Evolutionary conservation across 53 echinoderm and acorn worm genomes (phyloP), one percentile per base, ranked within the genome.

Genomic region (Paelopatides confundens): DNA sequence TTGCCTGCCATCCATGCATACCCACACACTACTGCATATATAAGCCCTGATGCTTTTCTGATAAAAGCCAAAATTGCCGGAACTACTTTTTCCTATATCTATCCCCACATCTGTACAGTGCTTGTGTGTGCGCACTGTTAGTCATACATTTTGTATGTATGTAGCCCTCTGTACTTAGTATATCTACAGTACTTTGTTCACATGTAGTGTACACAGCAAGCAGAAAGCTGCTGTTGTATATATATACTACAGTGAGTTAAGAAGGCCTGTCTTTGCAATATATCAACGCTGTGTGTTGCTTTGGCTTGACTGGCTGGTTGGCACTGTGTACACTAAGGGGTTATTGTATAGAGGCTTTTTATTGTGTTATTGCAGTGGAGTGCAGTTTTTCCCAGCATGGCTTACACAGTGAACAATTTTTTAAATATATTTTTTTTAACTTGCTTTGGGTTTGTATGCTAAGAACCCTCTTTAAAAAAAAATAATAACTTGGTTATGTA

Each of bases 11-110:
- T 54, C 54, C 23, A 54, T 54, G 39, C 74, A 46, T 46, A 74
- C 46, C 31, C 37, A 74, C 71, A 71, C 35, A 34, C 35, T 70
- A 39, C 40, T 74, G 74, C 74, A 74, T n/a, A n/a, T n/a, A n/a
- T 40, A 74, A 74, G 40, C 74, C n/a, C 27, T 46, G 46, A 46
- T 74, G 74, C 74, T 74, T 74, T 58, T n/a, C n/a, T 74, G 74
- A 74, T 74, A 74, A 58, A 69, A 74, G 74, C 74, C 74, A 74
- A 74, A 74, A 74, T 81, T 81, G 92, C 93, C 95, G 98, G 98
- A 97, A 97, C 98, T 97, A 97, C 98, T 95, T 97, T 95, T n/a
- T 34, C 90, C 78, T 90, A 97, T 97, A 97, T 95, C 95, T 97
- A 92, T 93, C 86, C 84, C 69, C 88, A 91, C 87, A 81, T 54